A percentile compares a stretch with the other conserved stretches of the same genome.
Conservation (phyloP, 2,113 vertebrate species). For the Albula glossodonta region DNA sequence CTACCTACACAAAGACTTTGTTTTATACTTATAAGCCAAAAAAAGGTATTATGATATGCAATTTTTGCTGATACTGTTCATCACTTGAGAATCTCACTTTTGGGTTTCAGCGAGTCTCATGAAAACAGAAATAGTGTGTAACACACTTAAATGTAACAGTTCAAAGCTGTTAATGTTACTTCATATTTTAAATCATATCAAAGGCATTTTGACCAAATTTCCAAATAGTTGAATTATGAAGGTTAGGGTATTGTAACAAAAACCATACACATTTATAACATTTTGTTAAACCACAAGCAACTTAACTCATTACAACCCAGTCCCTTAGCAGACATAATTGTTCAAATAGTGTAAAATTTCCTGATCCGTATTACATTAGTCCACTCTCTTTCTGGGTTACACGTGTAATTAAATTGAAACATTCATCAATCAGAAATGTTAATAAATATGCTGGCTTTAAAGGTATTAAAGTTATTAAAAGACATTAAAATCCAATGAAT, state of each 20-base stretch:
- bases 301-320: not conserved
- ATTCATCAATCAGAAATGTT: not conserved
- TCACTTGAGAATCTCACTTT: no score
- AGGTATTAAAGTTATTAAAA: not conserved
- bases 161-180: not conserved
- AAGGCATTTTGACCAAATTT: not conserved
- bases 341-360: not conserved
- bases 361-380: not conserved
- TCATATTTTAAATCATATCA: not conserved
- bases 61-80: no score
- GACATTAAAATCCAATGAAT: not conserved
- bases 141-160: no score
- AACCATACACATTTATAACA: not conserved
- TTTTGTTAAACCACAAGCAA: not conserved
- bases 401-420: not conserved
- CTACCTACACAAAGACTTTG: no score
- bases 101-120: no score
- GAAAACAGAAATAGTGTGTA: no score
- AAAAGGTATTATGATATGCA: no score
- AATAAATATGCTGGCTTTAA: not conserved
- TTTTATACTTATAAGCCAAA: no score
- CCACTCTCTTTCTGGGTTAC: not conserved
- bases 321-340: not conserved
- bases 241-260: not conserved
- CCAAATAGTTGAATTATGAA: not conserved